Base-by-base conservation (phyloP, 2,888 invertebrate species). In the Xestia xanthographa region DNA sequence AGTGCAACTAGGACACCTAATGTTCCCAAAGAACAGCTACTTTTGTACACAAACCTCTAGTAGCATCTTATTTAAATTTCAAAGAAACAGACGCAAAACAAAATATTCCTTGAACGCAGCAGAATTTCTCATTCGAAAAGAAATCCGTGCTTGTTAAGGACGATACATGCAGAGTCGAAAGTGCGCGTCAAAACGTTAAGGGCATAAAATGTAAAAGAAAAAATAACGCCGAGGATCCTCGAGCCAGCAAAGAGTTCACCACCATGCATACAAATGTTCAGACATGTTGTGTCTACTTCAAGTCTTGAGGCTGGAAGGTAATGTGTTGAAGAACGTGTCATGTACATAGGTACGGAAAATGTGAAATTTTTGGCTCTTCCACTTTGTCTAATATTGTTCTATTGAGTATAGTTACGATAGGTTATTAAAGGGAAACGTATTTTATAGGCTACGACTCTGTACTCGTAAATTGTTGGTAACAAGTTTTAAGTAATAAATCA, bases 161-260 rank as follows among this genome's bases (percentile, higher is more conserved):
- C 90, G 90, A 91, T 92, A 91, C 90, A 91, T 90, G 88, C 83
- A 88, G 83, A 88, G 89, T 88, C 62, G 84, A 82, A 89, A 90
- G 91, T 88, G 88, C 90, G 88, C 91, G 91, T 92, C 88, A 90
- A 90, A 92, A 92, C 88, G 88, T 91, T 88, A 90, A 90, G 89
- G 87, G 91, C 86, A 90, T 90, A 90, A 91, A 91, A 91, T 90
- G 89, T 86, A 89, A 90, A 90, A 88, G 87, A 90, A 91, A 92
- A 91, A 89, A 86, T 84, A 87, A 80, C 82, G 70, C 77, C 60
- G 86, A 91, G 91, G 77, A 92, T 91, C 82, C 93, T 92, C 81
- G 75, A 89, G 85, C 80, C 87, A 83, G 88, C 85, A 85, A 86
- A 86, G 88, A 89, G 84, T 85, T 87, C 87, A 87, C 89, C 86